A percentile compares a stretch with the other conserved stretches of the same genome.
These are phyloP conservation scores for Eurytoma adleriae DNA, from an alignment of 2,888 invertebrate species.

Conservation along the genomic window DNA sequence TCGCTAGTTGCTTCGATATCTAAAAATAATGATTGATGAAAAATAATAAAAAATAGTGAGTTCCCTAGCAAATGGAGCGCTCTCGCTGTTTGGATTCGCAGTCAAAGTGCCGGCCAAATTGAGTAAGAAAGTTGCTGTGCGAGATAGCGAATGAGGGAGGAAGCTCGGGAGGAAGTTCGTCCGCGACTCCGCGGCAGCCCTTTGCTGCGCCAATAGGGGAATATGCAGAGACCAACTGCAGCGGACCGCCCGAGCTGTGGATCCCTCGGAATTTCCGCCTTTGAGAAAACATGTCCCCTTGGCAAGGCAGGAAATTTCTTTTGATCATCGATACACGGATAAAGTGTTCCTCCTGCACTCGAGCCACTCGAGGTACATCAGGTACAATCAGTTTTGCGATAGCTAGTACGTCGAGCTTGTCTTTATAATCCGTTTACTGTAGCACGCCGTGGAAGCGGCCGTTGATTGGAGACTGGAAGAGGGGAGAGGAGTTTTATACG, in stretches of 20 bases:
- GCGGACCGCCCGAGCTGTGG: neutral
- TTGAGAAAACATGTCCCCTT: slow-evolving; percentile 15
- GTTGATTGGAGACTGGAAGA: neutral
- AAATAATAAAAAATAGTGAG: no score
- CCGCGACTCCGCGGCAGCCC: neutral
- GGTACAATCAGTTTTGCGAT: neutral
- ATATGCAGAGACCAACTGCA: neutral
- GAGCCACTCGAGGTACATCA: slow-evolving; percentile 10
- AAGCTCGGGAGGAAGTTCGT: neutral
- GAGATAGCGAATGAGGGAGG: neutral
- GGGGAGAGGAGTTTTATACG: neutral
- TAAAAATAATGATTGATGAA: no score
- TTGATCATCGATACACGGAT: slow-evolving; percentile 24
- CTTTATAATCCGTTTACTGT: slow-evolving; percentile 33
- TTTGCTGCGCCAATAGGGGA: slow-evolving; percentile 11
- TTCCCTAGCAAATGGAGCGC: slow-evolving; percentile 17
- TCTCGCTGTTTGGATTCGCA: neutral
- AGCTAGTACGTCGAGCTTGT: neutral
- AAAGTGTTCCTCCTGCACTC: neutral
- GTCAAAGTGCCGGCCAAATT: slow-evolving; percentile 14
- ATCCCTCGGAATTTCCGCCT: slow-evolving; percentile 9
- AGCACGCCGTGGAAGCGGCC: neutral
- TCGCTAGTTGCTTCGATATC: no score
- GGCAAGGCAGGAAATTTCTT: slow-evolving; percentile 20
- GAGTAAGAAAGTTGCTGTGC: slow-evolving; percentile 26